These are phyloP conservation scores for Archilochus colubris DNA, from an alignment of 2,113 vertebrate genomes.

Conservation along the genomic window DNA sequence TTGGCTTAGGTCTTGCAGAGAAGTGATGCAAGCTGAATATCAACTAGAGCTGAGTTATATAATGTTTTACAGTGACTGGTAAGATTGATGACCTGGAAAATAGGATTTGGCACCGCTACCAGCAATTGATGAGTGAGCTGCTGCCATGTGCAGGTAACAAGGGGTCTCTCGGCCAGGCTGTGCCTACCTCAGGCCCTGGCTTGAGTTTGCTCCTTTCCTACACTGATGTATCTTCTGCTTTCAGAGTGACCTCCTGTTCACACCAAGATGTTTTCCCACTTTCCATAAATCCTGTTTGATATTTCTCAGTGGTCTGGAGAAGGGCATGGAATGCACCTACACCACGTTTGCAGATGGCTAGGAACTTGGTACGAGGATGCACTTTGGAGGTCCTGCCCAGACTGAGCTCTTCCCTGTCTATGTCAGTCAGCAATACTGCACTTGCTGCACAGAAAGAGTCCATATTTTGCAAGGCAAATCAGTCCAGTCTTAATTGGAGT, in stretches of 20 bases:
- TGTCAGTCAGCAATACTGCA: neutral
- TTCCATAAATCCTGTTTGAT: neutral
- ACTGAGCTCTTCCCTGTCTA: neutral
- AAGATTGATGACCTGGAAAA: slow-evolving; percentile 71
- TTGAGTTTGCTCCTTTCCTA: neutral
- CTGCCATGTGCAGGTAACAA: neutral
- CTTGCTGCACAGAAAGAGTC: neutral
- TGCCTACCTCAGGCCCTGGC: neutral
- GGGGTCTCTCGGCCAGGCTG: neutral
- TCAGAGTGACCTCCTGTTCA: neutral
- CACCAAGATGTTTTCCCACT: neutral
- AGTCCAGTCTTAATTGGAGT: neutral
- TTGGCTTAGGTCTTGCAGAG: slow-evolving; percentile 26
- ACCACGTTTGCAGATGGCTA: neutral
- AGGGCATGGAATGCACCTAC: neutral
- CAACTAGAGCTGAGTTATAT: slow-evolving; percentile 43
- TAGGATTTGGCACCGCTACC: slow-evolving; percentile 20
- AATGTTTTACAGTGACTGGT: slow-evolving; percentile 28
- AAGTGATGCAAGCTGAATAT: slow-evolving; percentile 4
- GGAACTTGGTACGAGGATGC: neutral
- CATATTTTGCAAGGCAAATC: neutral
- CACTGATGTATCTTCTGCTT: neutral
- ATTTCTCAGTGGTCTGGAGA: neutral
- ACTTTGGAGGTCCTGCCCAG: neutral
- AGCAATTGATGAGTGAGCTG: slow-evolving; percentile 7